Percentiles rank a stretch among this genome's conserved stretches.
Evolutionary conservation across 2,888 invertebrate genomes (phyloP).

Genomic region (Nephrotoma guestfalica): DNA sequence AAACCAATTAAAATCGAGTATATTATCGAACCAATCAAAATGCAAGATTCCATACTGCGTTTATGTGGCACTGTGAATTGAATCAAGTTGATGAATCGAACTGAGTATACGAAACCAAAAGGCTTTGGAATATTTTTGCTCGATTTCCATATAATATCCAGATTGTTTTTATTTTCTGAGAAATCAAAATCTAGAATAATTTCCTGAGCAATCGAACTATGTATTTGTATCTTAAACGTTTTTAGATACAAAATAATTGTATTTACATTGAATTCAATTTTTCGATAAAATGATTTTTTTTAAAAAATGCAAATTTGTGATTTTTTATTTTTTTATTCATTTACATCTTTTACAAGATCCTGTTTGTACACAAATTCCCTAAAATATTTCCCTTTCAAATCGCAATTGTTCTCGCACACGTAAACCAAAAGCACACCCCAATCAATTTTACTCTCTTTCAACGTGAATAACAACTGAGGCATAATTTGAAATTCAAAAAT

Average conservation of each 20-base stretch:
- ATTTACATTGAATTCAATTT: too few relatives aligned
- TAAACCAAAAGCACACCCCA: conserved; percentile 83
- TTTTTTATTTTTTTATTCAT: not conserved
- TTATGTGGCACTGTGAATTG: not conserved
- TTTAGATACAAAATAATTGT: too few relatives aligned
- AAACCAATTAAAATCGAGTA: not conserved
- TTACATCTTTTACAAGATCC: conserved; percentile 39
- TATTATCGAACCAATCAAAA: not conserved
- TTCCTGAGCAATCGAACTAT: too few relatives aligned
- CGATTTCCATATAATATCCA: too few relatives aligned
- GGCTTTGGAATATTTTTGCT: too few relatives aligned
- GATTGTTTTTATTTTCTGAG: too few relatives aligned
- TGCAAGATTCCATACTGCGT: not conserved
- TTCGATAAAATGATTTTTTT: not conserved
- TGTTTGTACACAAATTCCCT: conserved; percentile 75
- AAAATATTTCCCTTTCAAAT: conserved; percentile 48
- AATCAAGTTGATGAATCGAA: too few relatives aligned
- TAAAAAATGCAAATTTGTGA: not conserved
- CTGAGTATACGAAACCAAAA: too few relatives aligned
- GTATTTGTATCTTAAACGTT: too few relatives aligned
- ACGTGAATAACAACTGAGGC: conserved; percentile 62
- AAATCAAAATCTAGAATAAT: too few relatives aligned
- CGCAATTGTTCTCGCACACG: conserved; percentile 71
- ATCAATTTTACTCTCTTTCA: conserved; percentile 61
- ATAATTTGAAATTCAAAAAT: conserved; percentile 89